Evolutionary conservation across 2,888 invertebrate species (phyloP), one percentile per base, ranked within the genome.

Genomic region (Ecliptopera silaceata): DNA sequence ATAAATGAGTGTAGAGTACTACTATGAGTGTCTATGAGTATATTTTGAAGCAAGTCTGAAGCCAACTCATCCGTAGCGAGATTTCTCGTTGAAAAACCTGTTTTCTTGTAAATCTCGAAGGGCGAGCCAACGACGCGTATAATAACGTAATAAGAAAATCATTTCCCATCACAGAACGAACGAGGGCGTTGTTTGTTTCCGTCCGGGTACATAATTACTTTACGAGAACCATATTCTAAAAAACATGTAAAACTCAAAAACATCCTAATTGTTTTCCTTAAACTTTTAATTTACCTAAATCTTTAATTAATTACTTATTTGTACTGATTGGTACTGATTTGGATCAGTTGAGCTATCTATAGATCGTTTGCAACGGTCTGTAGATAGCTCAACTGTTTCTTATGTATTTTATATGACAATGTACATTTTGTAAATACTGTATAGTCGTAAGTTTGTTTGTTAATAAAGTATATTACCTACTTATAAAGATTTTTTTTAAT

Each of bases 71-170:
- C 32, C 32, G 38, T 18, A 20, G 36, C 64, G 55, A 62, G 56
- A 53, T 80, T 82, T 82, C 63, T 50, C 59, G 64, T 17, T 80
- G 79, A 84, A 83, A 80, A 73, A 69, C 47, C 66, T 59, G 57
- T 61, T 64, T 61, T 70, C 62, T 64, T 67, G 42, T 51, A 63
- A 58, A 63, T 55, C 41, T 32, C 53, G 36, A 80, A 84, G 78
- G 80, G 78, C 79, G 68, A 77, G 66, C 66, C 72, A 73, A 48
- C 64, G 71, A 69, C 59, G 79, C 82, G 82, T 71, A 72, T 75
- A 83, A 79, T 69, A 70, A 68, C 53, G 53, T 69, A 69, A 68
- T 66, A 70, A 68, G 66, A 70, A 72, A 70, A 67, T 58, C 63
- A 82, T 84, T 79, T 72, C 80, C 77, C 66, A 63, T 68, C 70